Conservation (phyloP, 2,113 vertebrate species). For the Rattus rattus region DNA sequence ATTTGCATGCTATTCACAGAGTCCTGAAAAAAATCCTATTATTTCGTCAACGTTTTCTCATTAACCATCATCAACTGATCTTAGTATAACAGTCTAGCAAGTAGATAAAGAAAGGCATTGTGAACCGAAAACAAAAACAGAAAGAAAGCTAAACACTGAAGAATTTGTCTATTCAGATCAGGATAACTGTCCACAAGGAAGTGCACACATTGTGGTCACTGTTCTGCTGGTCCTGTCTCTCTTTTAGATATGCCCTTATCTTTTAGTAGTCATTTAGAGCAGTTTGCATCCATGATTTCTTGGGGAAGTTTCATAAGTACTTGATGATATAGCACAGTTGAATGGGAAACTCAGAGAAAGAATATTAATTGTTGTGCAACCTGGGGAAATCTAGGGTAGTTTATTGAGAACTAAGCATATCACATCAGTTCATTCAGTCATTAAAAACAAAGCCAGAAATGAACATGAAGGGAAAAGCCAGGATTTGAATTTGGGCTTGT, state of each 20-base stretch:
- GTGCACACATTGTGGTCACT: fast-evolving
- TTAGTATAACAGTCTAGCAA: neutral
- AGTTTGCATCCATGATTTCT: neutral
- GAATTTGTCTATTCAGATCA: neutral
- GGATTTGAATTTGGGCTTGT: neutral
- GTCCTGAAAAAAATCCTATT: neutral
- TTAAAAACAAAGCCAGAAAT: neutral
- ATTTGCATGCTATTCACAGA: neutral
- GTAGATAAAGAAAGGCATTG: neutral
- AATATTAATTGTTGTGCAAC: neutral
- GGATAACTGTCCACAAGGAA: neutral
- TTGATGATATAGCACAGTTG: neutral
- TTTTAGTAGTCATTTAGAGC: neutral
- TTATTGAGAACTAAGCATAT: neutral
- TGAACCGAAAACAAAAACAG: slow-evolving; percentile 3
- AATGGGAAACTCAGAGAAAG: neutral
- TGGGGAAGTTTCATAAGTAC: neutral
- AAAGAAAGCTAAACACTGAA: neutral
- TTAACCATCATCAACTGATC: neutral
- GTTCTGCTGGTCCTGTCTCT: neutral
- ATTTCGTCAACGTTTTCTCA: neutral
- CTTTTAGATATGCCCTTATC: neutral
- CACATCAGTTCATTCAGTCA: neutral
- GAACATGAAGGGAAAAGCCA: neutral
- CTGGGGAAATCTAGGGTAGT: neutral